Base-by-base conservation (phyloP, 1,140 invertebrate genomes). In the Nasonia giraulti region DNA sequence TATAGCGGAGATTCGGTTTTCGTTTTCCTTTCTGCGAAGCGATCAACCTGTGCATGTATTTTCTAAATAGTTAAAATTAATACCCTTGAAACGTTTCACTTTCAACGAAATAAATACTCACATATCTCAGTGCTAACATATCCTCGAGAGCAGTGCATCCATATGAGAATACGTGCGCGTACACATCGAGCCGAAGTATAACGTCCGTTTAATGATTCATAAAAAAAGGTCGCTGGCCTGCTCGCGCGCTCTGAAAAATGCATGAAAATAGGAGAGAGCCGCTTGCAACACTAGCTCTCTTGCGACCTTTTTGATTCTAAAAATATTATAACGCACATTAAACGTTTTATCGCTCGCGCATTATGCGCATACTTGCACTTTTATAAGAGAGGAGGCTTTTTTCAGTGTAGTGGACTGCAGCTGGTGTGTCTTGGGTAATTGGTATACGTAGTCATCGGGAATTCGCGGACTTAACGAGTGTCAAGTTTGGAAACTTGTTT, bases 121-220 rank as follows among this genome's bases (percentile, higher is more conserved):
- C 1, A 20, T 62, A 17, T 62, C 33, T 37, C 17, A n/a, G 55
- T 62, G 4, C 20, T 20, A n/a, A 62, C 14, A 55, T 27, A 12
- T 20, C 50, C 11, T 55, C 10, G 40, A 44, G 40, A 44, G 10
- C 12, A 55, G 55, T n/a, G 20, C 55, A 62, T 62, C 14, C 55
- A n/a, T 3, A 20, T 20, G 17, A n/a, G 55, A n/a, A 62, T 7
- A 62, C 2, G 14, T 14, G 17, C 55, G 17, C 14, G 14, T 8
- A 17, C 55, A 62, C 27, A 27, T 27, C 55, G 4, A 20, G 17
- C 55, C 55, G 20, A 74, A 81, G 55, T 55, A 74, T 74, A 17
- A 37, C 44, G 27, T 31, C 55, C 37, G 47, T 71, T 76, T 66
- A 66, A 82, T 68, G 81, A 66, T 82, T 76, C 73, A 68, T 82